Evolutionary conservation across 2,113 vertebrate species (phyloP).

Genomic region (Dasypus novemcinctus): DNA sequence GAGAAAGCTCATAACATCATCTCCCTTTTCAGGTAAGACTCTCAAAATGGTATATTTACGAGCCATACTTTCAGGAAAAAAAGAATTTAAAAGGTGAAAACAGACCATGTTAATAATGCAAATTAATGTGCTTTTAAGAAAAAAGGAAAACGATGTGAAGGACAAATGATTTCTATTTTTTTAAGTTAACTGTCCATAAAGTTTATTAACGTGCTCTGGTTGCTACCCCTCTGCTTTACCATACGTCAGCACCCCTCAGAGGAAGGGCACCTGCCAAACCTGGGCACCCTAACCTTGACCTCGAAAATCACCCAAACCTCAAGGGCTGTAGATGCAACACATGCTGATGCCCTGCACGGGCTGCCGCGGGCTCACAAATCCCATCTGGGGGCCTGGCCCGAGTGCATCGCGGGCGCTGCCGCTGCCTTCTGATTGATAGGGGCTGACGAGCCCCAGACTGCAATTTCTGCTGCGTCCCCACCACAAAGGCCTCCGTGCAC

Average conservation of each 20-base stretch:
- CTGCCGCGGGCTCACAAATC: neutral
- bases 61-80: neutral
- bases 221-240: neutral
- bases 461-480: neutral
- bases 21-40: fast-evolving
- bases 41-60: fast-evolving
- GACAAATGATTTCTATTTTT: neutral
- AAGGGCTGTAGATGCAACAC: neutral
- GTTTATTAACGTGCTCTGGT: fast-evolving
- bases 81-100: neutral
- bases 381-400: neutral
- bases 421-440: slow-evolving; percentile 15
- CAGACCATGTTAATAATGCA: neutral
- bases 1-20: fast-evolving
- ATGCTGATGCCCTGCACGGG: neutral
- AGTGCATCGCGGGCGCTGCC: fast-evolving
- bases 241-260: no score
- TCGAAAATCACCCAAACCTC: neutral
- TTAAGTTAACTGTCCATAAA: neutral
- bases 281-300: no score
- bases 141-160: neutral
- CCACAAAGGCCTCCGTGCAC: fast-evolving
- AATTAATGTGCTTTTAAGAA: neutral
- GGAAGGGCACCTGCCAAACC: no score
- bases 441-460: neutral